A percentile compares a stretch with the other conserved stretches of the same genome.
These are phyloP conservation scores for Macaria liturata DNA, from an alignment of 2,888 invertebrate genomes.

Conservation along the genomic window DNA sequence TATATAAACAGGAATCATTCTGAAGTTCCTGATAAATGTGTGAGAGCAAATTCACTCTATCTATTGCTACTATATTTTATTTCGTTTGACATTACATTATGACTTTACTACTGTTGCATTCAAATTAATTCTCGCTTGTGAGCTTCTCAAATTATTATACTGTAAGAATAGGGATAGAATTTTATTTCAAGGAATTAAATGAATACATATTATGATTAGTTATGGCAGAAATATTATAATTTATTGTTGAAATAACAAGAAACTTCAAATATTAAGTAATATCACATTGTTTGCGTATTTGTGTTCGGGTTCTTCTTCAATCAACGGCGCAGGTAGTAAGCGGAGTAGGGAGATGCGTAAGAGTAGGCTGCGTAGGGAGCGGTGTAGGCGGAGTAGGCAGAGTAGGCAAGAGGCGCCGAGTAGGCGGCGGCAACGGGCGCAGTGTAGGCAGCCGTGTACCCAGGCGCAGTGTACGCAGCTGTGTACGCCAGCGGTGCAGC, in stretches of 20 bases:
- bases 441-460: slow-evolving; percentile 42
- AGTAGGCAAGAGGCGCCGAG: slow-evolving; percentile 47
- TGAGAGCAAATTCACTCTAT: too few species aligned
- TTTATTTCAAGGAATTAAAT: background rate
- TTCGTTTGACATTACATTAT: too few species aligned
- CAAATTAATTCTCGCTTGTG: too few species aligned
- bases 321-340: slow-evolving; percentile 49
- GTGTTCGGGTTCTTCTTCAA: slow-evolving; percentile 6
- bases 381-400: slow-evolving; percentile 47
- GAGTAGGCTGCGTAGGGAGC: slow-evolving; percentile 52
- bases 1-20: too few species aligned
- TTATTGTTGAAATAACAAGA: slow-evolving; percentile 13
- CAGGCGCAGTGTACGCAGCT: slow-evolving; percentile 41
- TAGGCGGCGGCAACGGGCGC: slow-evolving; percentile 47
- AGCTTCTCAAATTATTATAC: too few species aligned
- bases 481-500: slow-evolving; percentile 47
- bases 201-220: background rate
- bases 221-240: slow-evolving; percentile 13
- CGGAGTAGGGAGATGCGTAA: slow-evolving; percentile 50
- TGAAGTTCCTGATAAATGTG: too few species aligned
- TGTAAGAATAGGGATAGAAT: too few species aligned
- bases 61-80: too few species aligned
- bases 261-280: slow-evolving; percentile 2
- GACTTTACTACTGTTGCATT: too few species aligned
- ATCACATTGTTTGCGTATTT: slow-evolving; percentile 9